These are phyloP conservation scores for Neopelma chrysocephalum DNA, from an alignment of 2,797 vertebrate genomes.

Conservation along the genomic window DNA sequence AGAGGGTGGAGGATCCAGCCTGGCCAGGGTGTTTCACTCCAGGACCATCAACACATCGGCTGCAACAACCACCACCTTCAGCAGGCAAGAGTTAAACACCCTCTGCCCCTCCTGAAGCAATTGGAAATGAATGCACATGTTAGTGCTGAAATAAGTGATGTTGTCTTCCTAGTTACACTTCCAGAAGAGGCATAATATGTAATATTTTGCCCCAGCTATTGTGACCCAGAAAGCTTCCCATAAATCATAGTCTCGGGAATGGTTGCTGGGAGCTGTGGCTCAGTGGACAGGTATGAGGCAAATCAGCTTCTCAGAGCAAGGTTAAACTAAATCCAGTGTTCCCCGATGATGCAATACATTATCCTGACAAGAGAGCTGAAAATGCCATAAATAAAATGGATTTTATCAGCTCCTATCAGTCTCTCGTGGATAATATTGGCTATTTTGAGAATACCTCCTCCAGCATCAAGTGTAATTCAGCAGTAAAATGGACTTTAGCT, in stretches of 20 bases:
- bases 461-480: background rate
- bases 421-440: background rate
- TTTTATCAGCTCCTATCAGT: background rate
- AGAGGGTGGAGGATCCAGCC: fast-evolving
- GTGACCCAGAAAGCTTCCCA: background rate
- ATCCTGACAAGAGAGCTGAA: background rate
- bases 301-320: background rate
- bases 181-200: background rate
- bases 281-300: background rate
- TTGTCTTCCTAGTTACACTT: background rate
- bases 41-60: fast-evolving
- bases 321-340: background rate
- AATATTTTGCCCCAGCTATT: background rate
- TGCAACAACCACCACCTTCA: fast-evolving
- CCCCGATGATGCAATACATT: background rate
- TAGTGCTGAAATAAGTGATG: background rate
- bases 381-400: background rate
- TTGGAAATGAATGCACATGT: fast-evolving
- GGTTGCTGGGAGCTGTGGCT: background rate
- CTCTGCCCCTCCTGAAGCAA: background rate
- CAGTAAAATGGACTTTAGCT: background rate
- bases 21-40: background rate
- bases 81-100: background rate
- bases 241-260: background rate
- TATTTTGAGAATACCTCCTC: background rate